Evolutionary conservation across 2,797 vertebrate genomes (phyloP).

Genomic region (Loriculus beryllinus): DNA sequence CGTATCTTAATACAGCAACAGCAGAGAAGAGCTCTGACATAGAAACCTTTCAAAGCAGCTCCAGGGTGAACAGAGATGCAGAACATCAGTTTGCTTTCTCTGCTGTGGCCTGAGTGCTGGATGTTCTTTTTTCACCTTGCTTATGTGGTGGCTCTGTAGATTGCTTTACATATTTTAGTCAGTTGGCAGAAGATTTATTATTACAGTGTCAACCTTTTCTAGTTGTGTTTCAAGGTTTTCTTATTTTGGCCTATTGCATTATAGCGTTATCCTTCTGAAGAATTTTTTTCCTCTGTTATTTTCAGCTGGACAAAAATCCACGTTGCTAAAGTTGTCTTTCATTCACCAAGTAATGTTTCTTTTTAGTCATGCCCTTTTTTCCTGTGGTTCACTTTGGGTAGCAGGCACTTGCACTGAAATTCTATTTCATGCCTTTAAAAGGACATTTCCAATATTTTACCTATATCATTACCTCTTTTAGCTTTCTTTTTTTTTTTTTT

Average conservation of each 20-base stretch:
- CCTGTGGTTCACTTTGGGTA: neutral
- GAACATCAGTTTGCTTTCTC: neutral
- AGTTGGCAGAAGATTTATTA: neutral
- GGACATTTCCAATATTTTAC: neutral
- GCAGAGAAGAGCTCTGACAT: neutral
- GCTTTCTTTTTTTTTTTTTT: neutral
- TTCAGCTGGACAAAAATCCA: neutral
- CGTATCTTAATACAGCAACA: neutral
- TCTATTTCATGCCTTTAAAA: neutral
- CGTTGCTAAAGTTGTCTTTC: neutral
- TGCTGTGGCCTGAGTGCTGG: neutral
- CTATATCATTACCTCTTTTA: neutral
- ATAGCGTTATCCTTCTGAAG: neutral
- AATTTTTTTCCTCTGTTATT: accelerated
- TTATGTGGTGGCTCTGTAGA: neutral
- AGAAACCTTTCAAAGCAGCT: neutral
- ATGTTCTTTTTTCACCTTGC: neutral
- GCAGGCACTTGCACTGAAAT: neutral
- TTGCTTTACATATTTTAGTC: neutral
- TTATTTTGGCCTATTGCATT: neutral
- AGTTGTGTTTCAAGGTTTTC: neutral
- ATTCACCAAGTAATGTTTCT: neutral
- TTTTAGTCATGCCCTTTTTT: neutral
- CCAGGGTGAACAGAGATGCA: neutral
- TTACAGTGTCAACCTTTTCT: neutral